Conservation (phyloP, 1,140 invertebrate species). For the Microvelia longipes region DNA sequence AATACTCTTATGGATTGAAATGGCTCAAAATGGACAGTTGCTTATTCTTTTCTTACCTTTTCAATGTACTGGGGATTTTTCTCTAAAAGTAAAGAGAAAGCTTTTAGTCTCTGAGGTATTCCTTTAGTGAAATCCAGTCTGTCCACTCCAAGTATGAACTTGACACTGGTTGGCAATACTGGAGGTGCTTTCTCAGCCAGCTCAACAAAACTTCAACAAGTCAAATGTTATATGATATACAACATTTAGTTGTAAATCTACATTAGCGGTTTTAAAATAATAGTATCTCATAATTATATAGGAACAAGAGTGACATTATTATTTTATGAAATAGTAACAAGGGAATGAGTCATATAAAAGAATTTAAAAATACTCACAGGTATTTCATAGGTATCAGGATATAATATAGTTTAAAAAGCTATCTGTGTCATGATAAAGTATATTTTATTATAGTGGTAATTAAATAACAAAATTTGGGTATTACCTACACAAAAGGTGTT, state of each 20-base stretch:
- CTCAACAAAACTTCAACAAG: slow-evolving; percentile 46
- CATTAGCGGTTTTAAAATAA: neutral
- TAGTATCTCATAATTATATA: neutral
- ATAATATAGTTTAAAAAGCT: too few relatives aligned
- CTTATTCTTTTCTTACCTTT: too few relatives aligned
- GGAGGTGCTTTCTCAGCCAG: slow-evolving; percentile 60
- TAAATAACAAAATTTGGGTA: too few relatives aligned
- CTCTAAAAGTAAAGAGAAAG: slow-evolving; percentile 67
- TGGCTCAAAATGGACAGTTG: too few relatives aligned
- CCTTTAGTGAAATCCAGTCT: slow-evolving; percentile 85
- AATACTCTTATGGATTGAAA: too few relatives aligned
- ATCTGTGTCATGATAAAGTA: too few relatives aligned
- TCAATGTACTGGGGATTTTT: slow-evolving; percentile 74
- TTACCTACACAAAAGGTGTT: too few relatives aligned
- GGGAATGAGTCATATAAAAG: too few relatives aligned
- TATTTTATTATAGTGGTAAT: too few relatives aligned
- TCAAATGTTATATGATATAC: neutral
- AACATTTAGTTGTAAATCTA: neutral
- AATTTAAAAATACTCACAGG: too few relatives aligned
- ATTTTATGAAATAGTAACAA: too few relatives aligned
- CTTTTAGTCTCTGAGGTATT: slow-evolving; percentile 63
- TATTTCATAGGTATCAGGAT: too few relatives aligned
- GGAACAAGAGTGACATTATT: neutral
- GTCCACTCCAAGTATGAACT: slow-evolving; percentile 73
- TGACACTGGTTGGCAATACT: slow-evolving; percentile 47